A percentile compares a stretch with the other conserved stretches of the same genome.
phyloP scores from a whole-genome alignment of 2,888 invertebrate species.

The Epinotia bilunana region DNA sequence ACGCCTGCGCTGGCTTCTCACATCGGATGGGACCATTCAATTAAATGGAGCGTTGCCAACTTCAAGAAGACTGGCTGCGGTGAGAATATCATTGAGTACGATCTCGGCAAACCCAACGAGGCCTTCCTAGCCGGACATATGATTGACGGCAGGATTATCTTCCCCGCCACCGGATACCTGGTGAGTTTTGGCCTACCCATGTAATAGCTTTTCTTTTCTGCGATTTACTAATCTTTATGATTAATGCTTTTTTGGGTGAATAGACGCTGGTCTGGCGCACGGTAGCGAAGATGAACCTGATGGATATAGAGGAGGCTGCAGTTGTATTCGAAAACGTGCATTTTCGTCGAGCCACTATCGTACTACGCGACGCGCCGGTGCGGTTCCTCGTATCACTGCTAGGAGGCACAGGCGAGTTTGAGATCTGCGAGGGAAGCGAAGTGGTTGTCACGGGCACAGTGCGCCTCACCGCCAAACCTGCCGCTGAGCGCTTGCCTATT shows the following conservation, averaged over 20 bases:
- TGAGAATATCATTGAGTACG: constrained; percentile 90
- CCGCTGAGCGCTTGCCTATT: constrained; percentile 84
- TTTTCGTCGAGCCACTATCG: constrained; percentile 96
- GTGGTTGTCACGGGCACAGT: constrained; percentile 93
- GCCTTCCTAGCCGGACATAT: constrained; percentile 92
- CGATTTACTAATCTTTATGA: too few species aligned
- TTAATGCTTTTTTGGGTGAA: constrained; percentile 23
- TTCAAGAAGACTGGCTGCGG: constrained; percentile 86
- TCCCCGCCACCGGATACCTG: constrained; percentile 97
- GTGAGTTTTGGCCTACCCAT: constrained; percentile 65
- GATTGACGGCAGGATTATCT: constrained; percentile 96
- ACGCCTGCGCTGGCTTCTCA: constrained; percentile 95
- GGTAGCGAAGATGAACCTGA: constrained; percentile 90
- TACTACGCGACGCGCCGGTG: constrained; percentile 92
- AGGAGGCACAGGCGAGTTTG: constrained; percentile 92
- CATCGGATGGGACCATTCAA: constrained; percentile 96
- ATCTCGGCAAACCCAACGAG: constrained; percentile 89
- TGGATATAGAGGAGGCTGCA: constrained; percentile 90
- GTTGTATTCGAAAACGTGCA: constrained; percentile 95
- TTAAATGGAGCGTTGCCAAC: constrained; percentile 93
- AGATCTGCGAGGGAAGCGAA: constrained; percentile 94
- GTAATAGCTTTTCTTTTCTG: too few species aligned
- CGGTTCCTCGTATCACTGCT: constrained; percentile 93
- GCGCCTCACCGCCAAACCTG: constrained; percentile 85
- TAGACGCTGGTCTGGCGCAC: constrained; percentile 93